phyloP scores from a whole-genome alignment of 2,113 vertebrate species.

The Empidonax alnorum region DNA sequence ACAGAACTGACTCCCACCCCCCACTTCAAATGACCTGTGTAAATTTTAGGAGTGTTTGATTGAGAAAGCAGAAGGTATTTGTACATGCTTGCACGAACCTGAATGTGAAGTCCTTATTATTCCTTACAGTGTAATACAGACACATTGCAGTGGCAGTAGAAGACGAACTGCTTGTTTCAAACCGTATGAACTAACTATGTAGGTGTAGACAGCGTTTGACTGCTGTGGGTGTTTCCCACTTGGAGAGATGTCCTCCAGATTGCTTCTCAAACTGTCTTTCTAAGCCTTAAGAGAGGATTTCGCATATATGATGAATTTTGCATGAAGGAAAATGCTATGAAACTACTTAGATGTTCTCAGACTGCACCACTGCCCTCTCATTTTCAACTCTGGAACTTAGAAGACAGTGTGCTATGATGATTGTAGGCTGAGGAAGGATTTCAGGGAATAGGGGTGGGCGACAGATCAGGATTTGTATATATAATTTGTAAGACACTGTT shows the following conservation, averaged over 20 bases:
- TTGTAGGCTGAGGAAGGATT: constrained; percentile 12
- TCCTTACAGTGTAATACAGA: not conserved
- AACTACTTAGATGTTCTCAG: not conserved
- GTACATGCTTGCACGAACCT: not conserved
- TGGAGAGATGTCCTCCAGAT: not conserved
- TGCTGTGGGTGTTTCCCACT: not conserved
- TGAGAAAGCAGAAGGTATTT: not conserved
- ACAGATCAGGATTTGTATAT: constrained; percentile 53
- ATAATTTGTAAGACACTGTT: constrained; percentile 46
- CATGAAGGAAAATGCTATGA: not conserved
- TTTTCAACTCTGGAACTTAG: not conserved
- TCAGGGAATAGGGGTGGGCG: not conserved
- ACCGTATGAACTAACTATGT: not conserved
- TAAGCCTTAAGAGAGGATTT: not conserved
- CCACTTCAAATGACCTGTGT: not conserved
- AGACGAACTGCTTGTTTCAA: not conserved
- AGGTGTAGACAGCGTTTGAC: not conserved
- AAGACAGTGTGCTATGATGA: not conserved
- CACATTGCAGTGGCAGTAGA: not conserved
- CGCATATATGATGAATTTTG: not conserved
- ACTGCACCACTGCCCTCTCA: not conserved
- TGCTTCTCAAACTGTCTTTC: not conserved
- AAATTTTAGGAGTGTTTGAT: not conserved
- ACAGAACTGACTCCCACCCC: not conserved
- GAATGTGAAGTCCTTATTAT: not conserved